These are phyloP conservation scores for Drosophila affinis DNA, from an alignment of 2,888 invertebrate species.

Conservation along the genomic window DNA sequence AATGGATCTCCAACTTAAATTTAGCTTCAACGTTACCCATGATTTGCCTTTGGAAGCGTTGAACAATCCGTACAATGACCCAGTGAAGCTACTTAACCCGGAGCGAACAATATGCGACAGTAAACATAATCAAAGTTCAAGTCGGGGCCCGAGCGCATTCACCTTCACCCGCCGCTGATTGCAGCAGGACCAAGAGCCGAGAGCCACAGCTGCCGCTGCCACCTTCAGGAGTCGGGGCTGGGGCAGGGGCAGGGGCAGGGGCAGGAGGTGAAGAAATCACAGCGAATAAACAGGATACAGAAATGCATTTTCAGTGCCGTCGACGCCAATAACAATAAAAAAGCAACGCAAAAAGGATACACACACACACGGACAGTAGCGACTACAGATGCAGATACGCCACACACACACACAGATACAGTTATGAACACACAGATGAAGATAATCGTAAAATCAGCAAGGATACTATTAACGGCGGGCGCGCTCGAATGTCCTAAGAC, in stretches of 20 bases:
- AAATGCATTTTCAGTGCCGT: conserved; percentile 75
- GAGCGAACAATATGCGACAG: conserved; percentile 30
- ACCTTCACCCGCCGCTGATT: conserved; percentile 18
- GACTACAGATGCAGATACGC: conserved; percentile 33
- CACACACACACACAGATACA: conserved; percentile 29
- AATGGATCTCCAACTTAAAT: neutral
- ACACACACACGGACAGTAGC: conserved; percentile 1
- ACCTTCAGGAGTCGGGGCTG: conserved; percentile 34
- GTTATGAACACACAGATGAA: conserved; percentile 29
- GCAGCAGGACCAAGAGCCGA: conserved; percentile 7
- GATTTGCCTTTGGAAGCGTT: neutral
- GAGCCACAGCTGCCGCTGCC: conserved; percentile 21
- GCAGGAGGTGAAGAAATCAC: conserved; percentile 60
- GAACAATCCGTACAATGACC: conserved; percentile 29
- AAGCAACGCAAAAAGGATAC: conserved; percentile 46
- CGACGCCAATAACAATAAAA: conserved; percentile 54
- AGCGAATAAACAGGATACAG: conserved; percentile 77
- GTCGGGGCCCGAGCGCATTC: conserved; percentile 36
- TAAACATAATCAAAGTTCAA: conserved; percentile 31
- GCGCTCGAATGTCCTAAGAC: conserved; percentile 61
- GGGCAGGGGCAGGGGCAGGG: conserved; percentile 61
- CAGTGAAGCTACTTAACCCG: conserved; percentile 20
- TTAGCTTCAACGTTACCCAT: conserved; percentile 4
- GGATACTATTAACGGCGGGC: conserved; percentile 73
- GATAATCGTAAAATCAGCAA: conserved; percentile 70